These are phyloP conservation scores for Heliothis subflexa DNA, from an alignment of 1,140 invertebrate genomes.

Conservation along the genomic window DNA sequence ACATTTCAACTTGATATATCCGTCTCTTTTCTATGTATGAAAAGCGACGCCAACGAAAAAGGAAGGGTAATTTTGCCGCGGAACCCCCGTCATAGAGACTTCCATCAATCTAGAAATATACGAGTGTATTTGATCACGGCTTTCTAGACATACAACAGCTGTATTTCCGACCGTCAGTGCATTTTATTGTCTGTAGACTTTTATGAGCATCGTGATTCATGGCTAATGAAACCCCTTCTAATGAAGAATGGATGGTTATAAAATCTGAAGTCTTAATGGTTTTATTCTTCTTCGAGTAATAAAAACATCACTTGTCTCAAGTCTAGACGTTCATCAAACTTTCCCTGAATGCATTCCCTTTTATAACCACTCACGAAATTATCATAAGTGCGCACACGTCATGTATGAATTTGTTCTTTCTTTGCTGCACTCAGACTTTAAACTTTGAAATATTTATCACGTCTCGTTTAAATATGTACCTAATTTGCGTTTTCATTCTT, in stretches of 20 bases:
- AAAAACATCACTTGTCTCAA: slow-evolving; percentile 20
- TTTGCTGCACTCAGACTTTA: neutral
- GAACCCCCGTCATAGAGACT: neutral
- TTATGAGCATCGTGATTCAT: slow-evolving; percentile 35
- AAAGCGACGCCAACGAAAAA: slow-evolving; percentile 19
- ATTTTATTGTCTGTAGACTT: slow-evolving; percentile 30
- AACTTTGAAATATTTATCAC: slow-evolving; percentile 10
- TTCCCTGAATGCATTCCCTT: slow-evolving; percentile 6
- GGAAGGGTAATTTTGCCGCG: neutral
- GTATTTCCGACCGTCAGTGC: neutral
- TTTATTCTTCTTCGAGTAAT: slow-evolving; percentile 2
- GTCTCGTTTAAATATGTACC: neutral
- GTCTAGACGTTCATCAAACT: slow-evolving; percentile 36
- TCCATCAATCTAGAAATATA: slow-evolving; percentile 11
- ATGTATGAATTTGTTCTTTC: neutral
- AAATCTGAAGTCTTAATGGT: slow-evolving; percentile 4
- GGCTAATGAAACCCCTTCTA: slow-evolving; percentile 25
- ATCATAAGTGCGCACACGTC: slow-evolving; percentile 14
- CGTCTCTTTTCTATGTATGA: slow-evolving; percentile 13
- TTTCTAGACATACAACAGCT: slow-evolving; percentile 23
- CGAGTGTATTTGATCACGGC: slow-evolving; percentile 12
- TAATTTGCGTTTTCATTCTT: slow-evolving; percentile 27
- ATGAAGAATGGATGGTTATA: slow-evolving; percentile 11
- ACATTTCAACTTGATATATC: slow-evolving; percentile 26
- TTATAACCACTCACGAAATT: slow-evolving; percentile 18